Conservation (phyloP, 2,888 invertebrate genomes). For the Tetragonula carbonaria region DNA sequence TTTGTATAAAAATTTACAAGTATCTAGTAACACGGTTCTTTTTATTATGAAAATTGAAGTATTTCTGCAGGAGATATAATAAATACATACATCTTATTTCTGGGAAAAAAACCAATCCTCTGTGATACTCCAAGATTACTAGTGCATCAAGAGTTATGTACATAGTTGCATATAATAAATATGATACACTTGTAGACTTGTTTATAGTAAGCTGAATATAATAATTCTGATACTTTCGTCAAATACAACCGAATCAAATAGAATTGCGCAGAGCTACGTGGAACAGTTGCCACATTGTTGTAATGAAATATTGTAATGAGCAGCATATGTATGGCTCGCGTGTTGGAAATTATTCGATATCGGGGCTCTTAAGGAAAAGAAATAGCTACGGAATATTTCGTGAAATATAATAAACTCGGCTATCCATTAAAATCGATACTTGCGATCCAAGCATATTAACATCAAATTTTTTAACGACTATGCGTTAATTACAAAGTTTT, state of each 20-base stretch:
- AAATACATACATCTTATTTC: too few relatives aligned
- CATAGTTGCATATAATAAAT: too few relatives aligned
- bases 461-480: conserved; percentile 36
- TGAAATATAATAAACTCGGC: conserved; percentile 7
- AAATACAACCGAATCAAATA: background rate
- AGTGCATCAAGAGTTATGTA: too few relatives aligned
- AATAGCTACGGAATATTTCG: conserved; percentile 23
- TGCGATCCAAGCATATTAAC: conserved; percentile 3
- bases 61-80: too few relatives aligned
- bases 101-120: too few relatives aligned
- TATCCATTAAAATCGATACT: conserved; percentile 13
- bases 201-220: background rate
- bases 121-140: too few relatives aligned
- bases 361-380: conserved; percentile 15
- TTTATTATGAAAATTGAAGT: background rate
- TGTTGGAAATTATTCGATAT: conserved; percentile 45
- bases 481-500: conserved; percentile 33
- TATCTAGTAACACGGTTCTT: background rate
- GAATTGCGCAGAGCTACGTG: background rate
- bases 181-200: too few relatives aligned
- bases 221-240: conserved; percentile 20
- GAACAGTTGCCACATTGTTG: conserved; percentile 23
- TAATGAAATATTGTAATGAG: conserved; percentile 39
- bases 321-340: conserved; percentile 25
- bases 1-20: background rate